Percentiles rank a stretch among this genome's conserved stretches.
Conservation (phyloP, 1,140 invertebrate genomes). For the Paraescarpia echinospica region DNA sequence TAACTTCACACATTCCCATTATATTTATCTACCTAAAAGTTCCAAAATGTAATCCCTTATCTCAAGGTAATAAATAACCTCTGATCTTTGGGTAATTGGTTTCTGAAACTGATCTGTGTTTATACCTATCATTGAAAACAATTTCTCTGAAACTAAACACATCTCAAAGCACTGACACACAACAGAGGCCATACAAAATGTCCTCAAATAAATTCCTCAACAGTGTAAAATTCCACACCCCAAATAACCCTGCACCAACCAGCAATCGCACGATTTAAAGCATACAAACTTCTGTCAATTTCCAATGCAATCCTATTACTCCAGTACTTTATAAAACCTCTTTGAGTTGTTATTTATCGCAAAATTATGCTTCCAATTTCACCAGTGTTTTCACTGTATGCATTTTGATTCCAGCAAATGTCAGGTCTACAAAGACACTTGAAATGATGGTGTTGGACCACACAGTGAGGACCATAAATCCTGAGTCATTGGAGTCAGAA, state of each 20-base stretch:
- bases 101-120: neutral
- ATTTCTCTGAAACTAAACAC: neutral
- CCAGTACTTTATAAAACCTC: neutral
- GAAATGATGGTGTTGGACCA: neutral
- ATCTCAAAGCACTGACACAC: neutral
- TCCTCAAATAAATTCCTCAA: neutral
- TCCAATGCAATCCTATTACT: neutral
- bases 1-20: no score
- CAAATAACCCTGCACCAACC: neutral
- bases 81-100: neutral
- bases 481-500: neutral
- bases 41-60: neutral
- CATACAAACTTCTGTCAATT: neutral
- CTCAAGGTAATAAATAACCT: neutral
- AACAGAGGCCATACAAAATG: neutral
- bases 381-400: neutral
- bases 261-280: neutral
- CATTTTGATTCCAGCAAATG: neutral
- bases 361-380: slow-evolving; percentile 1
- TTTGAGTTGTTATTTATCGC: neutral
- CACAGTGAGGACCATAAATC: neutral
- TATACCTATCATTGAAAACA: no score
- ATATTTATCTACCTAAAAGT: no score
- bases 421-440: neutral
- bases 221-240: neutral